phyloP scores from a whole-genome alignment of 2,888 invertebrate species.

The Steromphala cineraria region DNA sequence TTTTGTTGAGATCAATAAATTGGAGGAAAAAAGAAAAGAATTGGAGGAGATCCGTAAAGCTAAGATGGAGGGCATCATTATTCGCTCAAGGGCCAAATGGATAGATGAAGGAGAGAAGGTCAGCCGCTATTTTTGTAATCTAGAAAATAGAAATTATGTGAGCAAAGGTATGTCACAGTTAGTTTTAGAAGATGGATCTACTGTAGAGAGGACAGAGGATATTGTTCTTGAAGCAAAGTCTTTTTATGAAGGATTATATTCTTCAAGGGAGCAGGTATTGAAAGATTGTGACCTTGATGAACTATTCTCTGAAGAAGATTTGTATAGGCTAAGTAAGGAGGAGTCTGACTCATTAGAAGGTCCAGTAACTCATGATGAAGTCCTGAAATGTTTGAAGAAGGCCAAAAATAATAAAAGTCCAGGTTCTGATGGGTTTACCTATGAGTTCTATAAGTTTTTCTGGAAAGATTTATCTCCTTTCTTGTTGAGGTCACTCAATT shows the following conservation, averaged over 20 bases:
- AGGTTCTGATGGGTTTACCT: slow-evolving; percentile 29
- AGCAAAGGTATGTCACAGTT: background rate
- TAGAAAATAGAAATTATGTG: slow-evolving; percentile 5
- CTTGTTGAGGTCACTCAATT: slow-evolving; percentile 4
- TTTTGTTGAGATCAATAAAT: background rate
- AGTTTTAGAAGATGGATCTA: background rate
- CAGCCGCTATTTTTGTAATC: slow-evolving; percentile 6
- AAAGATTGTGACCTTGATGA: no score
- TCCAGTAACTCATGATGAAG: background rate
- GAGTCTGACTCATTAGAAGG: background rate
- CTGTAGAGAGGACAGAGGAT: background rate
- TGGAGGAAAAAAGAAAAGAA: background rate
- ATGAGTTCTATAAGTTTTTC: slow-evolving; percentile 28
- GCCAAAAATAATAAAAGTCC: slow-evolving; percentile 18
- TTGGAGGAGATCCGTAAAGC: background rate
- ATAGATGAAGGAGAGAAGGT: slow-evolving; percentile 19
- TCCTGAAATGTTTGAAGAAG: background rate
- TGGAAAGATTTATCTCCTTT: slow-evolving; percentile 22
- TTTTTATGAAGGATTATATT: background rate
- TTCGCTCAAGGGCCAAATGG: slow-evolving; percentile 10
- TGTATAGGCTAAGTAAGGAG: background rate
- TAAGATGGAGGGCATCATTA: background rate
- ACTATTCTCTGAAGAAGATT: no score
- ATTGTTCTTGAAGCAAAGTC: background rate
- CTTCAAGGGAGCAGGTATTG: background rate